Evolutionary conservation across 2,797 vertebrate species (phyloP).

Genomic region (Spinibarbus caldwelli): DNA sequence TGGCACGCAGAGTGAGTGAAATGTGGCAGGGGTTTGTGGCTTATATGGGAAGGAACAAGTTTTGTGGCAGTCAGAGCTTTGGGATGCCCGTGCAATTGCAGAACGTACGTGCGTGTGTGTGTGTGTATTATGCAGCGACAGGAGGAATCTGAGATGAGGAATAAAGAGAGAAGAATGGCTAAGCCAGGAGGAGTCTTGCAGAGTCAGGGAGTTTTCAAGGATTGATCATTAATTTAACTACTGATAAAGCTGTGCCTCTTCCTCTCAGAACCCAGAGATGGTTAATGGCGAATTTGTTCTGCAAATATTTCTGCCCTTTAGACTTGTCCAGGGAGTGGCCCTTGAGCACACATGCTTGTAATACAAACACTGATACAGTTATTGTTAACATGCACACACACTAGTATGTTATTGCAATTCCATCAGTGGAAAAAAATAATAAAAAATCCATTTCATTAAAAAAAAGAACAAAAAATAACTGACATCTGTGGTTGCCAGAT

Average conservation of each 20-base stretch:
- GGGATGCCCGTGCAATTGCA: conserved; percentile 65
- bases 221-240: conserved; percentile 74
- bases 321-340: conserved; percentile 21
- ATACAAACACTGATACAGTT: neutral
- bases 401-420: conserved; percentile 2
- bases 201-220: conserved; percentile 60
- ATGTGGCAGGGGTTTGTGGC: conserved; percentile 39
- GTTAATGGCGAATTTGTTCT: neutral
- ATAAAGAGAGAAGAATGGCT: conserved; percentile 46
- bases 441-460: neutral
- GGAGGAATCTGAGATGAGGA: conserved; percentile 45
- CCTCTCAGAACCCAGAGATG: conserved; percentile 49
- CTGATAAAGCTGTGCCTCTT: conserved; percentile 70
- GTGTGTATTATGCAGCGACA: conserved; percentile 48
- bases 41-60: conserved; percentile 63
- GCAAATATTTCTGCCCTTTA: conserved; percentile 25
- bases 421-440: neutral
- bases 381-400: neutral
- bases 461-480: too few species aligned
- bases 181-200: conserved; percentile 51
- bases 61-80: conserved; percentile 39
- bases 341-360: neutral
- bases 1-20: conserved; percentile 28
- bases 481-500: neutral
- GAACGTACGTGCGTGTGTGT: conserved; percentile 49